Evolutionary conservation across 2,113 vertebrate species (phyloP), one percentile per base, ranked within the genome.

Genomic region (Pangasianodon hypophthalmus): DNA sequence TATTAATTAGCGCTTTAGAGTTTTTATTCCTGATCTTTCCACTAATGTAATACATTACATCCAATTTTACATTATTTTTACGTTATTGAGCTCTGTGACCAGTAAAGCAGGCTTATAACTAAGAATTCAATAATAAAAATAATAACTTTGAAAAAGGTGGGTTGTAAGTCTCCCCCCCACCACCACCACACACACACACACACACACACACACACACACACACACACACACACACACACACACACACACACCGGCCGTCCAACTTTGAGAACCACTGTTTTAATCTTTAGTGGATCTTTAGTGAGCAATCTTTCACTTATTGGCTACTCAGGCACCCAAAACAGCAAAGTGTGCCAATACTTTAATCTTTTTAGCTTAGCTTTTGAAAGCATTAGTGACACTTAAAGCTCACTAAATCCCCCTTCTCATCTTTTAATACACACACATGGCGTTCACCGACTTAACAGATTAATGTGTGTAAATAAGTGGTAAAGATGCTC

Each of bases 401-500:
- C 24, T 44, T 44, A 21, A 6, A 50, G n/a, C 48, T 4, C 46
- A 41, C n/a, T 37, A 67, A 67, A 60, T 82, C 58, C n/a, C 19
- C n/a, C 3, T 7, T 32, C 44, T 24, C 11, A 77, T 60, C 87
- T 26, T 37, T 58, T 82, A 67, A 88, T 88, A 37, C 77, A 52
- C 14, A 48, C 75, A 18, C 0, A 18, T 16, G 54, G 19, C 4
- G 21, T 44, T 84, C 60, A 44, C 37, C 1, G 37, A 84, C 1
- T 84, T 44, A 62, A 29, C 41, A 24, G 56, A 84, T 84, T 84
- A 84, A 26, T 26, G 81, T 37, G 37, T 37, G 37, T 37, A 37
- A 37, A 18, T 84, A 84, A 84, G 81, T 84, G 81, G 54, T 82
- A 41, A 54, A 88, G 77, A 44, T 41, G 87, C 79, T 88, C 77